Evolutionary conservation across 2,113 vertebrate species (phyloP), one percentile per base, ranked within the genome.

Genomic region (Etheostoma spectabile): DNA sequence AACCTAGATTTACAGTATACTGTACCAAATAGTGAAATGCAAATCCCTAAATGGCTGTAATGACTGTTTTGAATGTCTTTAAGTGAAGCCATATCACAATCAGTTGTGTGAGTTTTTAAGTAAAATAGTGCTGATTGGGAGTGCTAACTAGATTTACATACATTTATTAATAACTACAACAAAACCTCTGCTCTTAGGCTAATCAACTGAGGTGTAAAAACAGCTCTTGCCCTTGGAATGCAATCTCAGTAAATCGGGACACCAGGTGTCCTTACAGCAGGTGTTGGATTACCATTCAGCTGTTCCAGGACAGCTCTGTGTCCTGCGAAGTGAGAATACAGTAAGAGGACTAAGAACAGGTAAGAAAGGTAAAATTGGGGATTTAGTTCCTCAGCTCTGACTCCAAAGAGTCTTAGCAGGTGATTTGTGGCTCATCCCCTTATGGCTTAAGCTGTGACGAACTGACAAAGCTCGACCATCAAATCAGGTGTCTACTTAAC

Each of bases 361-460:
- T 94, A 91, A 96, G 93, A 92, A 95, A 94, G 94, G 95, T 95
- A 96, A 95, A 96, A 90, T 80, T 93, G 70, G 93, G 95, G 95
- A 97, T 95, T 96, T 86, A 95, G 90, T 82, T 93, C 93, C 94
- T 94, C 92, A 94, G 95, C 89, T 85, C 93, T 90, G 94, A 94
- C 94, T 96, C 91, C 94, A 96, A 96, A 97, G 94, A 94, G 94
- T 95, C 95, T 94, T 95, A 96, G 94, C 92, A 94, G 95, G 96
- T 96, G 96, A 97, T 97, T 97, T 97, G 96, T 93, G 93, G 95
- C 93, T 96, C 94, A 96, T 96, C 95, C 94, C 48, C 53, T 92
- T 13, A 0, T 59, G 71, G 85, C 87, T 95, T 95, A 86, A 85
- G 95, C 95, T 96, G 96, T 96, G 93, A 95, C 90, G 94, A 96